phyloP scores from a whole-genome alignment of 2,888 invertebrate genomes.

The Drosophila nigritarsus region DNA sequence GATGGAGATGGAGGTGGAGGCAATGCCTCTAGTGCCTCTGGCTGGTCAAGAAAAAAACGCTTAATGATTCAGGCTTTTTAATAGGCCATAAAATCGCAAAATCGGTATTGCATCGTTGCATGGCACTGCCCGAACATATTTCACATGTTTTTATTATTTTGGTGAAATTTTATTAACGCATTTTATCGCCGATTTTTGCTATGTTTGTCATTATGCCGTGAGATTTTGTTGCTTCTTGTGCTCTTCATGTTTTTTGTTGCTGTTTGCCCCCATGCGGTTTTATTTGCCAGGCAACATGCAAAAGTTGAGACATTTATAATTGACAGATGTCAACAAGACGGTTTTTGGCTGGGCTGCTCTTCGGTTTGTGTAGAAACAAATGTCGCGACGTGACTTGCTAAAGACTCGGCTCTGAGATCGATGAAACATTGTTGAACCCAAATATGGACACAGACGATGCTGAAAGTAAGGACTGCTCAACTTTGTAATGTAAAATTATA shows the following conservation, averaged over 20 bases:
- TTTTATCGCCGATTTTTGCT: conserved; percentile 62
- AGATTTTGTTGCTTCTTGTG: conserved; percentile 46
- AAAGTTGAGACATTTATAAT: conserved; percentile 72
- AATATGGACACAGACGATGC: conserved; percentile 6
- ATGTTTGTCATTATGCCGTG: conserved; percentile 55
- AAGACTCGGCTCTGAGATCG: not conserved
- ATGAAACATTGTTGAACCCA: conserved; percentile 20
- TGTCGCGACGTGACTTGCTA: conserved; percentile 4
- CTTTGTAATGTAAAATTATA: not conserved
- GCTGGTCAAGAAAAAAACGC: conserved; percentile 51
- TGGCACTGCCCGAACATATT: conserved; percentile 70
- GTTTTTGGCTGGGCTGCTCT: conserved; percentile 1
- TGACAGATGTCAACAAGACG: conserved; percentile 71
- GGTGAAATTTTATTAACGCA: conserved; percentile 66
- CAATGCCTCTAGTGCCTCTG: conserved; percentile 19
- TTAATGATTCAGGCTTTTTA: conserved; percentile 79
- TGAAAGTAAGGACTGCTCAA: not conserved
- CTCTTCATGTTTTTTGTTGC: conserved; percentile 40
- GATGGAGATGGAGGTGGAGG: conserved; percentile 3
- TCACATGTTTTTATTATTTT: conserved; percentile 79
- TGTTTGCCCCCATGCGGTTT: conserved; percentile 65
- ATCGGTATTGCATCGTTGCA: conserved; percentile 72
- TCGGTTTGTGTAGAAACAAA: conserved; percentile 14
- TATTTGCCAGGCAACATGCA: conserved; percentile 53
- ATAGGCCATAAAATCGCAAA: conserved; percentile 78